phyloP scores from a whole-genome alignment of 2,797 vertebrate genomes.

The Odontamblyopus lacepedii region DNA sequence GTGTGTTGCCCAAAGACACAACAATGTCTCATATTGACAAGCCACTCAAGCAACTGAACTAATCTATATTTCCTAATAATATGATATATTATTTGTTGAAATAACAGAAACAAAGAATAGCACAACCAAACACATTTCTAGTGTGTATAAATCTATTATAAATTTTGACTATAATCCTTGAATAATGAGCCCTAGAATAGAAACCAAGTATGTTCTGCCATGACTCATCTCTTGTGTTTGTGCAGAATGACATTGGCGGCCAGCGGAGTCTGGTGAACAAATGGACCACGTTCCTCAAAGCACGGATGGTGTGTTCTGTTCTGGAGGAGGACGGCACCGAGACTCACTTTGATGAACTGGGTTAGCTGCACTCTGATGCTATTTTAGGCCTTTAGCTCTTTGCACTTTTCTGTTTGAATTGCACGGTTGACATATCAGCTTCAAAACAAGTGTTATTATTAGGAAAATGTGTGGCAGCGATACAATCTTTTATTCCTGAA shows the following conservation, averaged over 20 bases:
- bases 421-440: neutral
- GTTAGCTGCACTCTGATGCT: conserved; percentile 63
- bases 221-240: conserved; percentile 9
- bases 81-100: neutral
- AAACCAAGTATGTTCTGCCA: neutral
- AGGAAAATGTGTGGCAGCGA: neutral
- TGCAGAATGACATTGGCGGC: conserved; percentile 91
- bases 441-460: conserved; percentile 28
- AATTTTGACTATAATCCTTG: neutral
- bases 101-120: neutral
- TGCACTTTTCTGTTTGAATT: conserved; percentile 6
- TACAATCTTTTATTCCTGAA: conserved; percentile 14
- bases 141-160: neutral
- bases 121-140: neutral
- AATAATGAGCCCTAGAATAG: neutral
- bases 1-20: neutral
- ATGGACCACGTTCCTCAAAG: conserved; percentile 98
- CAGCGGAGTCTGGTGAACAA: conserved; percentile 97
- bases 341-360: conserved; percentile 95
- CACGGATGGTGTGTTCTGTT: conserved; percentile 94
- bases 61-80: too few relatives aligned
- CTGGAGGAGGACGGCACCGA: conserved; percentile 95
- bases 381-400: neutral
- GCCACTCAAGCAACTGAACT: too few relatives aligned
- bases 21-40: neutral